Evolutionary conservation across 2,888 invertebrate species (phyloP), one percentile per base, ranked within the genome.

Genomic region (Drosophila recens): DNA sequence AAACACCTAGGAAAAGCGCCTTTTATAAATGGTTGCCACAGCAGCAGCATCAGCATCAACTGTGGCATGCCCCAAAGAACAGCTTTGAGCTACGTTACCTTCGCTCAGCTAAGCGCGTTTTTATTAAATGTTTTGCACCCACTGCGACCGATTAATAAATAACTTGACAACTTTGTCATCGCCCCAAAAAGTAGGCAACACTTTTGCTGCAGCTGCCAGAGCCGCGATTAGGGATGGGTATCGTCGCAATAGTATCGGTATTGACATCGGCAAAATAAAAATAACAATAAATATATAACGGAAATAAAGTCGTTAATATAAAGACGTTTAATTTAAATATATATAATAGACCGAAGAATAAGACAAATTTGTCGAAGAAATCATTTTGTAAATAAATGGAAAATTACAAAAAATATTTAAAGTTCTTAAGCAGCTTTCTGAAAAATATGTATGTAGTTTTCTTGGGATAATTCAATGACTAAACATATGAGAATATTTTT

Each of bases 21-120:
- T 72, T 79, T 86, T 89, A 87, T 85, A 82, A 87, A 89, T 89
- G 85, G 71, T 73, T 70, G 53, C 85, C 73, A 66, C 79, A 75
- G 38, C 69, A 58, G 30, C 58, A 30, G 30, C 30, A 30, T 8
- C 30, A 70, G 65, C 80, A 80, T 66, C 79, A 75, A 68, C 77
- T 68, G 67, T 64, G 65, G 66, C 69, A 51, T 51, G 57, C 57
- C 59, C 51, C 72, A 20, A 74, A 61, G 30, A 68, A 42, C 58
- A 38, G 54, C 56, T 63, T 49, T 27, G 30, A 59, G 40, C 49
- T 40, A 57, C 17, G 23, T 33, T 3, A 30, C 34, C 40, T 10
- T 17, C 33, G 3, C 46, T 43, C 11, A 36, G 23, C 77, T 73
- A 70, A 73, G 73, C 70, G 61, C 61, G 5, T 13, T 30, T 63